phyloP scores from a whole-genome alignment of 2,113 vertebrate species.

The Gopherus flavomarginatus region DNA sequence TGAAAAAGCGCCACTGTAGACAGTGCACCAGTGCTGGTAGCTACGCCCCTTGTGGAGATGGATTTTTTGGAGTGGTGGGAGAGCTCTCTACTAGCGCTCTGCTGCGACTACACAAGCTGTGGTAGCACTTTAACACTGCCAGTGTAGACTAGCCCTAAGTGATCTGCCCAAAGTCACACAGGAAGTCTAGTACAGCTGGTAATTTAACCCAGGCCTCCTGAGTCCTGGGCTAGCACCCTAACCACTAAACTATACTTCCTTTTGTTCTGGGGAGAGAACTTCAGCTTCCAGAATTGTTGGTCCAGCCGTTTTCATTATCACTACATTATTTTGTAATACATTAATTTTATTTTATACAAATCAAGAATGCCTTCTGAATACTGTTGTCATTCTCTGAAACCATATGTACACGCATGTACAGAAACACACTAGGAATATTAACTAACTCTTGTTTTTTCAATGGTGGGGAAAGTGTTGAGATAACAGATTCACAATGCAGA shows the following conservation, averaged over 20 bases:
- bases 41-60: no score
- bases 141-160: background rate
- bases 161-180: background rate
- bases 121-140: no score
- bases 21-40: no score
- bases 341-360: background rate
- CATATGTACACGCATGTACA: conserved; percentile 3
- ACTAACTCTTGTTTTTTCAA: conserved; percentile 50
- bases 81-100: no score
- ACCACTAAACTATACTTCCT: background rate
- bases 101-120: no score
- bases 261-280: background rate
- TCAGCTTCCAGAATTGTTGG: background rate
- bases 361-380: background rate
- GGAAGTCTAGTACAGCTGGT: background rate
- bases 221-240: background rate
- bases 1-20: no score
- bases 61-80: no score
- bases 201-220: background rate
- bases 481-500: conserved; percentile 68
- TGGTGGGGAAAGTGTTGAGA: conserved; percentile 40
- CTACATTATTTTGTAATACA: accelerated
- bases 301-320: background rate
- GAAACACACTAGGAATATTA: conserved; percentile 60
- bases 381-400: background rate